Evolutionary conservation across 1,140 invertebrate genomes (phyloP).

Genomic region (Centruroides sculpturatus): DNA sequence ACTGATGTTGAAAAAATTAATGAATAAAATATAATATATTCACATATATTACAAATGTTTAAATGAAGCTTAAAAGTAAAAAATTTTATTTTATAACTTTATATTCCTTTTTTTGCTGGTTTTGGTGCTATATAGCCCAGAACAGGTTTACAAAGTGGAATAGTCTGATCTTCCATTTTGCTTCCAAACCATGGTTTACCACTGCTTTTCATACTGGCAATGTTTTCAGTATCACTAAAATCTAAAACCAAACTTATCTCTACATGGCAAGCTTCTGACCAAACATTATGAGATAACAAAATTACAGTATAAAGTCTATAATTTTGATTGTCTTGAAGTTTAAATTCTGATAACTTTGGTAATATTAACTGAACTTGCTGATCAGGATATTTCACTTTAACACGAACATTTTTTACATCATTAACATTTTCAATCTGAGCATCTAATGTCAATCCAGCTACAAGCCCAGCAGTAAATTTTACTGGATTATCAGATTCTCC

Average conservation of each 20-base stretch:
- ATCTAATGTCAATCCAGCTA: conserved; percentile 68
- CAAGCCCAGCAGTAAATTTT: conserved; percentile 85
- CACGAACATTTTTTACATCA: conserved; percentile 51
- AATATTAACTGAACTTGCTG: conserved; percentile 67
- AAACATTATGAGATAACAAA: conserved; percentile 63
- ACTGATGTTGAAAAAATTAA: too few species aligned
- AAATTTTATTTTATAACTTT: conserved; percentile 18
- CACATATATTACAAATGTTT: too few species aligned
- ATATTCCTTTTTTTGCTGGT: conserved; percentile 67
- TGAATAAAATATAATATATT: too few species aligned
- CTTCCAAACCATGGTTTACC: conserved; percentile 27
- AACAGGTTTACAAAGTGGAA: conserved; percentile 77
- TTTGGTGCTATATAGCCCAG: conserved; percentile 78
- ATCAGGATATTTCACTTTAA: conserved; percentile 78
- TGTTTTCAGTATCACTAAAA: conserved; percentile 44
- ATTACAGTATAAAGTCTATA: conserved; percentile 70
- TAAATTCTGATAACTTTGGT: conserved; percentile 44
- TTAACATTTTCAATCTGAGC: conserved; percentile 67
- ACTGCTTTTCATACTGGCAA: conserved; percentile 25
- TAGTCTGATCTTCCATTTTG: conserved; percentile 41
- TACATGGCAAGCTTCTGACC: conserved; percentile 64
- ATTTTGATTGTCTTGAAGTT: conserved; percentile 29
- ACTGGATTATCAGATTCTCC: conserved; percentile 64
- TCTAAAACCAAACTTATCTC: conserved; percentile 68
- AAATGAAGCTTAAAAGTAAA: too few species aligned